These are phyloP conservation scores for Lepidothrix coronata DNA, from an alignment of 2,113 vertebrate species.

Conservation along the genomic window DNA sequence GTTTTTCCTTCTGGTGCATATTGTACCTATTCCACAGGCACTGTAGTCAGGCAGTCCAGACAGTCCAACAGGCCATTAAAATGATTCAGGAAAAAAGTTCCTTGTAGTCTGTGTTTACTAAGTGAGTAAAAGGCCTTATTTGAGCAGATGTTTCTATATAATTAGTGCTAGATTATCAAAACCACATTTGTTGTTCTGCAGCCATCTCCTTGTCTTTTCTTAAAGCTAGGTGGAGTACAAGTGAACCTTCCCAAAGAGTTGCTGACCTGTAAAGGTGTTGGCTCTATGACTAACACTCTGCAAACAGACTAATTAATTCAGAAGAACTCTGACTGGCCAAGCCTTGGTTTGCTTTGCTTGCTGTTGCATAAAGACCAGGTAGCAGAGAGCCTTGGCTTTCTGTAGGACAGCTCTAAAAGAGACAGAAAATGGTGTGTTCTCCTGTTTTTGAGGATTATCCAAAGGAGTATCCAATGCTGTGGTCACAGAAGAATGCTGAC, in stretches of 20 bases:
- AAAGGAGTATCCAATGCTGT: not conserved
- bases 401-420: not conserved
- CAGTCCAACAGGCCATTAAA: not conserved
- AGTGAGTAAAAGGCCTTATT: not conserved
- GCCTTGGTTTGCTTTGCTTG: not conserved
- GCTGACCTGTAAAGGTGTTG: constrained; percentile 51
- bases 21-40: not conserved
- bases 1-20: not conserved
- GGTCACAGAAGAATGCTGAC: not conserved
- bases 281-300: constrained; percentile 50
- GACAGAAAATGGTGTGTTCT: not conserved
- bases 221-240: constrained; percentile 24
- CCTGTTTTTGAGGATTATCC: not conserved
- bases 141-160: not conserved
- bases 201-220: not conserved
- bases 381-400: not conserved
- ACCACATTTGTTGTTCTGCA: constrained; percentile 15
- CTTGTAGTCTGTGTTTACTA: not conserved
- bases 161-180: constrained; percentile 21
- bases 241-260: constrained; percentile 5
- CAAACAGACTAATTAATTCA: constrained; percentile 20
- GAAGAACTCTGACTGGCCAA: not conserved
- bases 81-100: not conserved
- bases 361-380: not conserved
- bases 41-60: not conserved